These are phyloP conservation scores for Chloropsis hardwickii DNA, from an alignment of 2,113 vertebrate species.

Conservation along the genomic window DNA sequence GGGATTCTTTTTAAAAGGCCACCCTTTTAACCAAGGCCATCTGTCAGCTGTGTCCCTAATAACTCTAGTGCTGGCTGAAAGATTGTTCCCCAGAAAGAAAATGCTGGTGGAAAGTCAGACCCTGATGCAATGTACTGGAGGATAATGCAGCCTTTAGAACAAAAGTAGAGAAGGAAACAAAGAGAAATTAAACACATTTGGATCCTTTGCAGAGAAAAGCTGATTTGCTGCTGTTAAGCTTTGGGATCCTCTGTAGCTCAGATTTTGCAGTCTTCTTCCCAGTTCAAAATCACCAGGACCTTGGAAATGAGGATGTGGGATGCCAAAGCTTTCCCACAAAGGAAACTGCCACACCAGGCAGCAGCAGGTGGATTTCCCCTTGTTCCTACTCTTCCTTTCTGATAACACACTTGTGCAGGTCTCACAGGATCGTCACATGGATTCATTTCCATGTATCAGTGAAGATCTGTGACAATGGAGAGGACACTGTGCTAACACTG, in stretches of 20 bases:
- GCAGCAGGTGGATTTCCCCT: not conserved
- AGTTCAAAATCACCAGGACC: not conserved
- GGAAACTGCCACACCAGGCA: not conserved
- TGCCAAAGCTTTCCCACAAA: not conserved
- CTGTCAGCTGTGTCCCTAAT: conserved; percentile 38
- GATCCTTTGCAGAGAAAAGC: not conserved
- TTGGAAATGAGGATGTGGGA: not conserved
- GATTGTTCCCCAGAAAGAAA: conserved; percentile 33
- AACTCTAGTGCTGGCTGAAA: conserved; percentile 17
- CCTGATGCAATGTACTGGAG: not conserved
- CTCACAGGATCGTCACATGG: not conserved
- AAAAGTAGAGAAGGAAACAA: not conserved
- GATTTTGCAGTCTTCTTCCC: not conserved
- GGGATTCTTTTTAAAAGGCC: conserved; percentile 56
- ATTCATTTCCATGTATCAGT: not conserved
- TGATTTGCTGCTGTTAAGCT: conserved; percentile 20
- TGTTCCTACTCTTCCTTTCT: not conserved
- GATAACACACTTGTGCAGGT: not conserved
- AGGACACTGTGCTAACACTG: not conserved
- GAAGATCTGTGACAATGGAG: not conserved
- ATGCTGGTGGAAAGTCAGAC: conserved; percentile 1
- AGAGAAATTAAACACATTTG: conserved; percentile 18
- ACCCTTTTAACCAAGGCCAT: conserved; percentile 43
- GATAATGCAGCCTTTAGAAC: conserved; percentile 7
- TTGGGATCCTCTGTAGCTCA: not conserved